Conservation (phyloP, 2,797 vertebrate species). For the Potorous gilbertii region DNA sequence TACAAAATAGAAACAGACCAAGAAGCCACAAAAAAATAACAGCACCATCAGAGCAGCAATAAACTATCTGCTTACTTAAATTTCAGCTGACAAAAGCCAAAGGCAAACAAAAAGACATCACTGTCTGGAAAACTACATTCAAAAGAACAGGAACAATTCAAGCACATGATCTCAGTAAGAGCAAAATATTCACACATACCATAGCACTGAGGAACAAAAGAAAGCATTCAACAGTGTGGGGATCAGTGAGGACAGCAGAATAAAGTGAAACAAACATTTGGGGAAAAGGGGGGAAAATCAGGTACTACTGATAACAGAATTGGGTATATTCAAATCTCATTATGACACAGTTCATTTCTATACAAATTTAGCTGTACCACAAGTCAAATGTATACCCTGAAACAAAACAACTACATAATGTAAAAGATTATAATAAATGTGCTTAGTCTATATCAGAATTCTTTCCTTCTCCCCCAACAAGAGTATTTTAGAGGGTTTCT, state of each 20-base stretch:
- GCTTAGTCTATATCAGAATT: slow-evolving; percentile 2
- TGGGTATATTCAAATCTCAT: background rate
- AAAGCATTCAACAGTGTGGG: background rate
- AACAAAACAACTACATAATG: slow-evolving; percentile 8
- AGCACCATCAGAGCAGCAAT: slow-evolving; percentile 72
- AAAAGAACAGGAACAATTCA: slow-evolving; percentile 51
- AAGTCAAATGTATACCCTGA: slow-evolving; percentile 33
- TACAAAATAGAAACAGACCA: slow-evolving; percentile 74
- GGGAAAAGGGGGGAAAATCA: slow-evolving; percentile 22
- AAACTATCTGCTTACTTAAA: slow-evolving; percentile 81
- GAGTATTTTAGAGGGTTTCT: slow-evolving; percentile 3
- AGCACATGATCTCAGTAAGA: slow-evolving; percentile 49
- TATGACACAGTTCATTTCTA: background rate
- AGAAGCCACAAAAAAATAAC: slow-evolving; percentile 64
- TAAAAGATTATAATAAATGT: slow-evolving; percentile 1
- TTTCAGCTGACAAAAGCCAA: slow-evolving; percentile 82
- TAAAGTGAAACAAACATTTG: background rate
- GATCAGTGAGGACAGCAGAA: background rate
- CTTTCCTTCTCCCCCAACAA: background rate
- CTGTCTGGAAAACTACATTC: slow-evolving; percentile 71
- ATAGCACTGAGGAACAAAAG: slow-evolving; percentile 52
- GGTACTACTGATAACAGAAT: background rate
- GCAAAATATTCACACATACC: slow-evolving; percentile 29
- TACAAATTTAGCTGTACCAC: background rate
- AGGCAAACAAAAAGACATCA: slow-evolving; percentile 68